Base-by-base conservation (phyloP, 2,797 vertebrate genomes). In the Helarctos malayanus region DNA sequence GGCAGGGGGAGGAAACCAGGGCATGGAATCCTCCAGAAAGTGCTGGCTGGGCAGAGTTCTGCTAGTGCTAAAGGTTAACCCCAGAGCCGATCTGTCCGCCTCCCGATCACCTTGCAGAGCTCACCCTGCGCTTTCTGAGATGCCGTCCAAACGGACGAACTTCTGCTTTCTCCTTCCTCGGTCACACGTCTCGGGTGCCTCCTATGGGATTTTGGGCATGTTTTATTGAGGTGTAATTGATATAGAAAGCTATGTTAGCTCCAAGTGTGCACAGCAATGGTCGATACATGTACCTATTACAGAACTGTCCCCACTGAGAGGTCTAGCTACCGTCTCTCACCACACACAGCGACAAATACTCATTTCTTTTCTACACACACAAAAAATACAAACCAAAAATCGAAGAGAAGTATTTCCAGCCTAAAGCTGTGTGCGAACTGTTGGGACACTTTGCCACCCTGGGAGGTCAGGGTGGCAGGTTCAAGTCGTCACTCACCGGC, bases 381-480 rank as follows among this genome's bases (percentile, higher is more conserved):
- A 38, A 59, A 21, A n/a, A 23, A 5, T 25, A 27, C 52, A 32
- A 45, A 29, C 13, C 6, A 2, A 32, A 65, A 68, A 18, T 0
- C 7, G 47, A 47, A 54, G 25, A 32, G 41, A 35, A 8, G 32
- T 2, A 4, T 32, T 38, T 32, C 47, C 57, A 23, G 32, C n/a
- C 6, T 38, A 38, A 18, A 59, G 6, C 7, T 3, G 4, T 29
- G 19, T 1, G 1, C 1, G 18, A 10, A 7, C 12, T 3, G 25
- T 13, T 15, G n/a, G 79, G 41, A 38, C 23, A 0, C 38, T 5
- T 18, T 25, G 5, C 18, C 0, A 0, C 15, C 2, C 0, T 6
- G 4, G 3, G 3, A 11, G 47, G 19, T 4, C 45, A 23, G 3
- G 2, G 1, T 0, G 4, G n/a, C 23, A 4, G 29, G n/a, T 25